A percentile compares a stretch with the other conserved stretches of the same genome.
phyloP scores from a whole-genome alignment of 2,797 vertebrate species.

The Euthynnus affinis region DNA sequence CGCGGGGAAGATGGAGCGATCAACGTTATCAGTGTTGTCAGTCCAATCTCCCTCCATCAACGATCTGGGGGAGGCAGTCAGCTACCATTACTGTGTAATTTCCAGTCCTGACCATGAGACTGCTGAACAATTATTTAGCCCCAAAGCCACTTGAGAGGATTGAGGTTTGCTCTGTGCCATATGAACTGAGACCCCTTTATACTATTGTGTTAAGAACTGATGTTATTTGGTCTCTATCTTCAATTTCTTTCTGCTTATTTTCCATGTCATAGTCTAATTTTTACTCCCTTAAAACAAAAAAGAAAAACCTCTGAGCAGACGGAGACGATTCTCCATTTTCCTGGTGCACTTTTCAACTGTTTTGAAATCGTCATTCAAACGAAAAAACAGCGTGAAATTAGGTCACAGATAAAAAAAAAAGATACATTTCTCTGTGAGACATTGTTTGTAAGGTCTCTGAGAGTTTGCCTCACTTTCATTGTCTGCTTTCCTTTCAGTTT shows the following conservation, averaged over 20 bases:
- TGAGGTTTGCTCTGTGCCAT: constrained; percentile 34
- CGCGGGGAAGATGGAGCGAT: constrained; percentile 51
- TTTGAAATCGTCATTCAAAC: not conserved
- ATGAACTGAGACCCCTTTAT: not conserved
- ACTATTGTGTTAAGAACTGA: constrained; percentile 1
- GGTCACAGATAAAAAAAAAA: not conserved
- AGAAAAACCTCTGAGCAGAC: not conserved
- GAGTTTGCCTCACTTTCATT: not conserved
- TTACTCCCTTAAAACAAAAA: not conserved
- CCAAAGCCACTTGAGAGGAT: constrained; percentile 9
- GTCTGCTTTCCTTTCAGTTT: not conserved
- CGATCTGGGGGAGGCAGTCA: constrained; percentile 40
- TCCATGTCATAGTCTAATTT: not conserved
- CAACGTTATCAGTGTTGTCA: constrained; percentile 70
- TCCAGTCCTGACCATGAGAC: constrained; percentile 6
- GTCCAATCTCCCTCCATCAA: constrained; percentile 64
- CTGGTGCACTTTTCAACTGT: not conserved
- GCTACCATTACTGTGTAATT: constrained; percentile 48
- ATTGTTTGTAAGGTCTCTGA: not conserved
- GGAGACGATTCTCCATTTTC: not conserved
- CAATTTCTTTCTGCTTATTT: not conserved
- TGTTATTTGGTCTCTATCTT: constrained; percentile 4
- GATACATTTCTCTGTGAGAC: not conserved
- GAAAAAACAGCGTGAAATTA: constrained; percentile 1
- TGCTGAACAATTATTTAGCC: constrained; percentile 32